Evolutionary conservation across 1,140 invertebrate genomes (phyloP), one percentile per base, ranked within the genome.

Genomic region (Drosophila willistoni): DNA sequence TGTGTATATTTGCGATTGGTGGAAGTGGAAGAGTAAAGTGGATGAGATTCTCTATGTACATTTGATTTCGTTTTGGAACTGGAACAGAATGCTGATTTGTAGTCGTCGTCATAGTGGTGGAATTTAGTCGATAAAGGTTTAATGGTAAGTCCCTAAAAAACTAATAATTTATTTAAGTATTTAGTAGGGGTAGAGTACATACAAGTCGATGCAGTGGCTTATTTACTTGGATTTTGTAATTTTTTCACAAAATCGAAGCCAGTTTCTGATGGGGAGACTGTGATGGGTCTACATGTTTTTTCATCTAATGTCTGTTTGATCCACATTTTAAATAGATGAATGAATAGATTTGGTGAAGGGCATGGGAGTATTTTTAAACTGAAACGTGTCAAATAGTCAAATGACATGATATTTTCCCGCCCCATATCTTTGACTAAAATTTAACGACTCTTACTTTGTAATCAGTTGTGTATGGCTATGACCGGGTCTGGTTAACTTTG

Each of bases 11-110:
- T 51, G 44, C 44, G 14, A 47, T 7, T 22, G 17, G 9, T 47
- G 17, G 17, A 3, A 22, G 17, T 51, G 17, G 17, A 36, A 36
- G 14, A 47, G 42, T 17, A 17, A 17, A 59, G 1, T 64, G 51
- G 29, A 22, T 77, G 68, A 66, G 62, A 44, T 77, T 77, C 71
- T 78, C 65, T 73, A 69, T 86, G 70, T 83, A 86, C 73, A 86
- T 83, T 86, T 70, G 67, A 61, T 68, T 77, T 77, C 77, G 68
- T 71, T 55, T 55, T 77, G 64, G 59, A 72, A 75, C 74, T 77
- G 74, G 84, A 89, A 89, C 67, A 78, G 73, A 89, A 81, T 87
- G 84, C 84, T 87, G 84, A 89, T 73, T 59, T 67, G 42, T 76
- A 89, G 68, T 84, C 57, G 67, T 84, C 57, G 67, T 87, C 75